These are phyloP conservation scores for Brachypterus glaber DNA, from an alignment of 2,888 invertebrate genomes.

Conservation along the genomic window DNA sequence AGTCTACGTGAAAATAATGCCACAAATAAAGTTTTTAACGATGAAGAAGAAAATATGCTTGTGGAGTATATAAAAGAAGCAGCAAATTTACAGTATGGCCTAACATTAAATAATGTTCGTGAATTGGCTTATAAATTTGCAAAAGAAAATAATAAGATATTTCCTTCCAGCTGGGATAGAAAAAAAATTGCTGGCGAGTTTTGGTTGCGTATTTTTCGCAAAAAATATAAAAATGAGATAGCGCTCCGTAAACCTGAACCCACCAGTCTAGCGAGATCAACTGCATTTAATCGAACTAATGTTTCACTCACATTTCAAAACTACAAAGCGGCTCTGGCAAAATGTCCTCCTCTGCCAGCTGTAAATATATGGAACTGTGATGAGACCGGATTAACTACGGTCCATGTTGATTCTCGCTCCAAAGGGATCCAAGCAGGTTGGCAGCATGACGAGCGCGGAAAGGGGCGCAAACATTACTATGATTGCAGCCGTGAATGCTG, in stretches of 20 bases:
- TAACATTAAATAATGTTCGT: conserved; percentile 12
- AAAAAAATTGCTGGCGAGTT: conserved; percentile 13
- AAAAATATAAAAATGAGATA: conserved; percentile 14
- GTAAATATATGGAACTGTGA: conserved; percentile 22
- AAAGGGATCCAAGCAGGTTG: conserved; percentile 24
- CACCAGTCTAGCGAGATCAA: conserved; percentile 24
- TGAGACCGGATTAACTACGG: conserved; percentile 23
- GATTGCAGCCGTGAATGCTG: conserved; percentile 5
- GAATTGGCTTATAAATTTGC: conserved; percentile 15
- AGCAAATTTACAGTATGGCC: conserved; percentile 14
- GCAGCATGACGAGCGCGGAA: conserved; percentile 24
- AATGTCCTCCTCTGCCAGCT: conserved; percentile 12
- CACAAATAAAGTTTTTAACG: conserved; percentile 4
- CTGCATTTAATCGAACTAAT: conserved; percentile 22
- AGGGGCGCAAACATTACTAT: conserved; percentile 21
- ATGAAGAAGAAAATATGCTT: conserved; percentile 3
- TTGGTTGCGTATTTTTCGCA: conserved; percentile 14
- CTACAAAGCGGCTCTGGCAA: conserved; percentile 19
- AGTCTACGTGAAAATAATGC: no score
- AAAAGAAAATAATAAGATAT: conserved; percentile 19
- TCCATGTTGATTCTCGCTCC: conserved; percentile 13
- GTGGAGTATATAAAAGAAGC: conserved; percentile 6
- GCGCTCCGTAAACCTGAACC: conserved; percentile 24
- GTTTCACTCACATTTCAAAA: conserved; percentile 19
- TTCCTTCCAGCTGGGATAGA: conserved; percentile 17